Evolutionary conservation across 2,797 vertebrate genomes (phyloP).

Genomic region (Karalla daura): DNA sequence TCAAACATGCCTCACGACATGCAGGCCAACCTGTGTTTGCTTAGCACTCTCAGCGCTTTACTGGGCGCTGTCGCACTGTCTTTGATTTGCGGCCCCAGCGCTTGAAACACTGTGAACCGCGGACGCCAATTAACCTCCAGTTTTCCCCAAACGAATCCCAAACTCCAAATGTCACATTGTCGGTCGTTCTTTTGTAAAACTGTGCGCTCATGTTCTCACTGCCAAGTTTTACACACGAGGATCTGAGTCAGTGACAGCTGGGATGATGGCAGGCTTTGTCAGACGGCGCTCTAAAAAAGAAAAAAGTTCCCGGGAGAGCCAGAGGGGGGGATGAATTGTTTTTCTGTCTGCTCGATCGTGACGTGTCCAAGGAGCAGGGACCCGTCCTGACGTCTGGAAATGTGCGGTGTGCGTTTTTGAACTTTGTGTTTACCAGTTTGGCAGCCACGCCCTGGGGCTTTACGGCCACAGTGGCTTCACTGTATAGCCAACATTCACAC

Average conservation of each 20-base stretch:
- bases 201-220: conserved; percentile 16
- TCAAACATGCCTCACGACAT: conserved; percentile 7
- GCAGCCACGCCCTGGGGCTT: conserved; percentile 57
- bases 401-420: conserved; percentile 55
- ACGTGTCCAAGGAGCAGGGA: conserved; percentile 24
- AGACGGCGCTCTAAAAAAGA: conserved; percentile 44
- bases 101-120: conserved; percentile 17
- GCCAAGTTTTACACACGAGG: conserved; percentile 20
- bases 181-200: conserved; percentile 36
- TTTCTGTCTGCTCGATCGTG: conserved; percentile 27
- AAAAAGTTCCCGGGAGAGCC: conserved; percentile 34
- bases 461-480: conserved; percentile 57
- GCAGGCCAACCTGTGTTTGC: conserved; percentile 21
- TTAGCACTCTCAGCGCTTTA: conserved; percentile 31
- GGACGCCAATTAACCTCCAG: conserved; percentile 21
- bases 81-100: conserved; percentile 34
- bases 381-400: conserved; percentile 23
- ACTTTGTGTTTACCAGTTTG: conserved; percentile 58
- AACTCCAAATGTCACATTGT: conserved; percentile 54
- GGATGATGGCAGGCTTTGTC: conserved; percentile 37
- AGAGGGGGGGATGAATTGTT: conserved; percentile 19
- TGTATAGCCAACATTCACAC: conserved; percentile 45
- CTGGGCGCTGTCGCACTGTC: conserved; percentile 34
- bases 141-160: conserved; percentile 29
- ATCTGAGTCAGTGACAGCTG: conserved; percentile 49